A percentile compares a stretch with the other conserved stretches of the same genome.
These are phyloP conservation scores for Eugnorisma glareosa DNA, from an alignment of 2,888 invertebrate species.

Conservation along the genomic window DNA sequence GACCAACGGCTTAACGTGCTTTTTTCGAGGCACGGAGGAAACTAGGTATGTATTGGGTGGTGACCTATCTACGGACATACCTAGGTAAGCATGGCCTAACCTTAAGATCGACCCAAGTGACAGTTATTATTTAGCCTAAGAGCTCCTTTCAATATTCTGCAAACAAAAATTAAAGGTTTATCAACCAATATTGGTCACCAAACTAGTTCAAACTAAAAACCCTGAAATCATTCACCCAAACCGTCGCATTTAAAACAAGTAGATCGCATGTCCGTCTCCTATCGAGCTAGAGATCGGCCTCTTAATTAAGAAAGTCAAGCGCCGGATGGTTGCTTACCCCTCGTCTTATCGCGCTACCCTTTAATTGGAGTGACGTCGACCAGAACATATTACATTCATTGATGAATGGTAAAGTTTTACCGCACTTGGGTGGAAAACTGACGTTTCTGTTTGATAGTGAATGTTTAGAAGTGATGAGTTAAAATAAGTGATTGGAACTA, in stretches of 20 bases:
- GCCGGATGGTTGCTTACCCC: constrained; percentile 60
- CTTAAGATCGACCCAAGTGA: background rate
- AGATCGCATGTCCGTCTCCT: constrained; percentile 56
- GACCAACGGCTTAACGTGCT: background rate
- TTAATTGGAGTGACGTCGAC: constrained; percentile 68
- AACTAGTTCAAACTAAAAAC: constrained; percentile 2
- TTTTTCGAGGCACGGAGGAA: background rate
- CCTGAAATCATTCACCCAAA: constrained; percentile 31
- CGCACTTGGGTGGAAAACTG: constrained; percentile 2
- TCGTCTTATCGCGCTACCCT: constrained; percentile 64
- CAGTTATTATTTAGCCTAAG: background rate
- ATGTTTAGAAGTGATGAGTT: background rate
- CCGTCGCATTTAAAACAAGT: constrained; percentile 45
- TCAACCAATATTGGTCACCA: background rate
- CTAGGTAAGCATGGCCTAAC: background rate
- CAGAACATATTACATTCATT: constrained; percentile 54
- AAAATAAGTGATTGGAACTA: background rate
- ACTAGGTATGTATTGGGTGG: background rate
- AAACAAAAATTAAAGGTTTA: background rate
- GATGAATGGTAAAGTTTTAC: constrained; percentile 43
- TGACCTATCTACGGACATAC: background rate
- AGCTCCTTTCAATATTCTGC: background rate
- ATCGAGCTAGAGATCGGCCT: constrained; percentile 59
- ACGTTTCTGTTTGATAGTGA: constrained; percentile 7
- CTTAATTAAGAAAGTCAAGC: constrained; percentile 68